These are phyloP conservation scores for Volucella inanis DNA, from an alignment of 2,888 invertebrate genomes.

Conservation along the genomic window DNA sequence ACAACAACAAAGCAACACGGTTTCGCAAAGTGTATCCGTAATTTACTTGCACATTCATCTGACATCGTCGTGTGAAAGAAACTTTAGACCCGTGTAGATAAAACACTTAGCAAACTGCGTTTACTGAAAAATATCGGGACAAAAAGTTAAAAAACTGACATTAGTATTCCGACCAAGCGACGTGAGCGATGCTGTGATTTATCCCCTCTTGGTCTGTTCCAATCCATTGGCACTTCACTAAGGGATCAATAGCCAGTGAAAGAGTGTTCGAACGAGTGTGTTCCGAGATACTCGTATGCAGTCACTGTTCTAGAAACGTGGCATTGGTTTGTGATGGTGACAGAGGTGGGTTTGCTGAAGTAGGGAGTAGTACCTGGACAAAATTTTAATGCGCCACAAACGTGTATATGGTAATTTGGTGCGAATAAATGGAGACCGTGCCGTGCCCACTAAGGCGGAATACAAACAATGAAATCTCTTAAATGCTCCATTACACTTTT, in stretches of 20 bases:
- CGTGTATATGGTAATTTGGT: slow-evolving; percentile 72
- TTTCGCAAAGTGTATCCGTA: slow-evolving; percentile 28
- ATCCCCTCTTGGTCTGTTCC: slow-evolving; percentile 48
- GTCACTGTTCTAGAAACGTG: slow-evolving; percentile 3
- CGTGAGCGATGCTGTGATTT: slow-evolving; percentile 67
- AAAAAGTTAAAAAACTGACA: slow-evolving; percentile 35
- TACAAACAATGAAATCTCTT: slow-evolving; percentile 66
- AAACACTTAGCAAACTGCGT: slow-evolving; percentile 25
- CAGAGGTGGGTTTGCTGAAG: slow-evolving; percentile 24
- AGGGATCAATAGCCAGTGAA: slow-evolving; percentile 46
- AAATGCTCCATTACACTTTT: slow-evolving; percentile 69
- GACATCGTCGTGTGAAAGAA: slow-evolving; percentile 40
- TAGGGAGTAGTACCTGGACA: slow-evolving; percentile 32
- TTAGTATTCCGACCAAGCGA: slow-evolving; percentile 61
- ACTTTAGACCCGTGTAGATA: slow-evolving; percentile 18
- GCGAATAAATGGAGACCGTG: slow-evolving; percentile 68
- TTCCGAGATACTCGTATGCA: slow-evolving; percentile 4
- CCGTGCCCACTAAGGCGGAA: slow-evolving; percentile 56
- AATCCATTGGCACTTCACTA: slow-evolving; percentile 30
- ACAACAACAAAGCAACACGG: slow-evolving; percentile 10
- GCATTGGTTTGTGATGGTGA: neutral
- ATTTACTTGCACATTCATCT: slow-evolving; percentile 46
- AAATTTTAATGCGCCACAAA: slow-evolving; percentile 69
- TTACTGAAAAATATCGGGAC: slow-evolving; percentile 31
- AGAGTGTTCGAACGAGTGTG: slow-evolving; percentile 3